Evolutionary conservation across 2,888 invertebrate species (phyloP).

Genomic region (Chalcis sispes): DNA sequence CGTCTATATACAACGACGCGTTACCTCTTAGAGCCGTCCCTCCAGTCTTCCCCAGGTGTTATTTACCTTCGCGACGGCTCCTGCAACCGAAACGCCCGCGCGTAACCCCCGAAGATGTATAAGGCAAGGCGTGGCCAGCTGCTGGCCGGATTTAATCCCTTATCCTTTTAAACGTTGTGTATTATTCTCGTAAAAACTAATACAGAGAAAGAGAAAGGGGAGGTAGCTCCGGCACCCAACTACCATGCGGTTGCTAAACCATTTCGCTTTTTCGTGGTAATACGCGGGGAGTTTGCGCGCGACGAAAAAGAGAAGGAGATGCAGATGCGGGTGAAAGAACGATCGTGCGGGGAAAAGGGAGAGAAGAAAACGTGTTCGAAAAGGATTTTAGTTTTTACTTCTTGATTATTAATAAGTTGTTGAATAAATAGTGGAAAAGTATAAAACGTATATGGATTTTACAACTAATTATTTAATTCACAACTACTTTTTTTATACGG

Average conservation of each 20-base stretch:
- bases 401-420: too few species aligned
- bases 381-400: too few species aligned
- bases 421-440: too few species aligned
- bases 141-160: conserved; percentile 72
- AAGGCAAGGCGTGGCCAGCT: conserved; percentile 66
- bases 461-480: too few species aligned
- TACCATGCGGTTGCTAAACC: neutral
- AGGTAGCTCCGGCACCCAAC: too few species aligned
- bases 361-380: too few species aligned
- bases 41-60: conserved; percentile 36
- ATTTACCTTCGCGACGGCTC: conserved; percentile 34
- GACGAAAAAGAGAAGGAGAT: conserved; percentile 12
- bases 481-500: too few species aligned
- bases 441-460: too few species aligned
- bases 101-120: conserved; percentile 66
- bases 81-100: neutral
- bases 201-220: conserved; percentile 70
- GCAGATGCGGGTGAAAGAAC: neutral
- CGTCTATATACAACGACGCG: neutral
- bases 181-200: conserved; percentile 76
- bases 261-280: neutral
- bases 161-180: conserved; percentile 76
- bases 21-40: neutral
- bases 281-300: neutral
- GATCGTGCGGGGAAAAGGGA: neutral